Conservation (phyloP, 1,140 invertebrate genomes). For the Asobara japonica region DNA sequence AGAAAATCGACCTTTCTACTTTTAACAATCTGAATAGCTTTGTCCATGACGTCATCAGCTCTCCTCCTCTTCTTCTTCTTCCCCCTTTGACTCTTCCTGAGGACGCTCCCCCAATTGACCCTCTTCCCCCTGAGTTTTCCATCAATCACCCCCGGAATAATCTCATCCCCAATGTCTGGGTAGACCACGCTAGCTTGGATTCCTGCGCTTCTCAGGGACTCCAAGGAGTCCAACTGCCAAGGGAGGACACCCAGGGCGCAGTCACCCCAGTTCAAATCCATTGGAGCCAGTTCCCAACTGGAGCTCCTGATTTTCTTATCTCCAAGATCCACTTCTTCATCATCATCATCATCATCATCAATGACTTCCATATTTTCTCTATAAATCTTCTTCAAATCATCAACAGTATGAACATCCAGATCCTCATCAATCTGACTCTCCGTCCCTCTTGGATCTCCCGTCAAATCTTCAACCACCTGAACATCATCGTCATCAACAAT, state of each 20-base stretch:
- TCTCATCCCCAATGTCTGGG: constrained; percentile 30
- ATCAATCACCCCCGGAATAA: constrained; percentile 52
- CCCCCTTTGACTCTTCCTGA: constrained; percentile 47
- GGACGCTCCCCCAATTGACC: constrained; percentile 53
- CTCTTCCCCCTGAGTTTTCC: constrained; percentile 45
- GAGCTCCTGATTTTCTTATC: constrained; percentile 50
- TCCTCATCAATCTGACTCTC: constrained; percentile 13
- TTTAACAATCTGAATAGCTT: constrained; percentile 48
- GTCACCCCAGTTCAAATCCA: constrained; percentile 49
- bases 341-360: constrained; percentile 5
- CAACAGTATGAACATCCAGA: constrained; percentile 42
- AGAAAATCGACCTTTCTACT: constrained; percentile 22
- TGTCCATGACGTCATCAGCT: constrained; percentile 44
- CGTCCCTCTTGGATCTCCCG: no score
- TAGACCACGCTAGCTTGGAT: constrained; percentile 24
- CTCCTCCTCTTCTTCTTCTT: constrained; percentile 38
- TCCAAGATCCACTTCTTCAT: constrained; percentile 26
- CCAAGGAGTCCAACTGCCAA: constrained; percentile 54
- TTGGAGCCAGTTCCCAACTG: constrained; percentile 42
- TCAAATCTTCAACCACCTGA: constrained; percentile 43
- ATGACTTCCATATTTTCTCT: constrained; percentile 5
- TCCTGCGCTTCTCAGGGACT: constrained; percentile 32
- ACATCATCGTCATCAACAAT: constrained; percentile 6
- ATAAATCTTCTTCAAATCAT: constrained; percentile 43
- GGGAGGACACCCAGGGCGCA: constrained; percentile 60